Percentiles rank a stretch among this genome's conserved stretches.
These are phyloP conservation scores for Todiramphus chloris DNA, from an alignment of 2,113 vertebrate genomes.

Conservation along the genomic window DNA sequence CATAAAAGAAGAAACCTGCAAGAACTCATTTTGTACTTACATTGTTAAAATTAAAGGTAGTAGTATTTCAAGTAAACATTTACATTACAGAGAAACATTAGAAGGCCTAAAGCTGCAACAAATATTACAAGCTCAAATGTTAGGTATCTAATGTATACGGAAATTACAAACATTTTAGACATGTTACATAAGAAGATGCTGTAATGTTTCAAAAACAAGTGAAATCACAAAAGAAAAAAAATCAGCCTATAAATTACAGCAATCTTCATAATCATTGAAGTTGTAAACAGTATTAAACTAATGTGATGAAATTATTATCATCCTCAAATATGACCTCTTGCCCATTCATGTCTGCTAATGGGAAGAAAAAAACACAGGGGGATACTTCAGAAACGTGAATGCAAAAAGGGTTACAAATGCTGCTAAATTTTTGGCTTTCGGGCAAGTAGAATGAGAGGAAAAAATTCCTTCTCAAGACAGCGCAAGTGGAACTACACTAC, in stretches of 20 bases:
- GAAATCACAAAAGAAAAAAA: not conserved
- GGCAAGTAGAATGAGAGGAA: not conserved
- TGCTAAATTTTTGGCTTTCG: not conserved
- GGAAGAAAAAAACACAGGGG: not conserved
- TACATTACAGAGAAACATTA: not conserved
- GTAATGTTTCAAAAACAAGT: not conserved
- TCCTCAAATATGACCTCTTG: not conserved
- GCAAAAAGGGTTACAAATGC: not conserved
- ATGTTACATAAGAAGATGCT: not conserved
- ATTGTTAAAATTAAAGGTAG: not conserved
- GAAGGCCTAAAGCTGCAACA: not conserved
- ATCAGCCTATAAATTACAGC: not conserved
- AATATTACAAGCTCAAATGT: not conserved
- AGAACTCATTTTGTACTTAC: not conserved
- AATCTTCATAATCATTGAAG: not conserved
- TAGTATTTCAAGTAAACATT: not conserved
- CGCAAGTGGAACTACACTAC: not conserved
- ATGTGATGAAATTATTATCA: not conserved
- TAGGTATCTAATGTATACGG: not conserved
- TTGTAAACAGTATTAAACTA: not conserved
- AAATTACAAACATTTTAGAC: not conserved
- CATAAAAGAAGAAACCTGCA: not conserved
- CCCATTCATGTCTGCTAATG: not conserved
- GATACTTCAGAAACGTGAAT: not conserved
- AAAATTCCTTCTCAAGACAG: not conserved